Evolutionary conservation across 2,888 invertebrate genomes (phyloP).

Genomic region (Hyppa rectilinea): DNA sequence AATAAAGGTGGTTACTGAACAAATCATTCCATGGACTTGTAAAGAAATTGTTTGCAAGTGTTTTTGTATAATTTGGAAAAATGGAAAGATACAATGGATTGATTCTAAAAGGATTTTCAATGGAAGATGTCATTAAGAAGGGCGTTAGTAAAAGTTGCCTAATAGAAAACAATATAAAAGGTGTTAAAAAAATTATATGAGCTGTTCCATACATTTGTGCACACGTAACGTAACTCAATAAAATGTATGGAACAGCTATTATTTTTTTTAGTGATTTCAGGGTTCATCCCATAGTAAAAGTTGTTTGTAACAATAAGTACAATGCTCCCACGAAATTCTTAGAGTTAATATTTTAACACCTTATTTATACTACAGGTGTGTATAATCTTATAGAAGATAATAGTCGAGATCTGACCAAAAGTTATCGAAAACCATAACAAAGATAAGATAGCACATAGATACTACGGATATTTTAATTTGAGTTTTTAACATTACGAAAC

Average conservation of each 20-base stretch:
- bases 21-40: slow-evolving; percentile 70
- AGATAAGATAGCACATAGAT: slow-evolving; percentile 18
- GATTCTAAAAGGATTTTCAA: slow-evolving; percentile 35
- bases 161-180: neutral
- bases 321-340: too few species aligned
- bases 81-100: slow-evolving; percentile 67
- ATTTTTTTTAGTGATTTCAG: too few species aligned
- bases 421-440: neutral
- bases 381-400: neutral
- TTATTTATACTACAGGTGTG: neutral
- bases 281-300: too few species aligned
- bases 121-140: neutral
- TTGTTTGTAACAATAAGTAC: too few species aligned
- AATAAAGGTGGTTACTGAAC: slow-evolving; percentile 67
- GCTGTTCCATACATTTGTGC: too few species aligned
- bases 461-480: slow-evolving; percentile 16
- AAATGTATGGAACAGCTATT: too few species aligned
- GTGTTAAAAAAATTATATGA: too few species aligned
- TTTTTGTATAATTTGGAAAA: slow-evolving; percentile 70
- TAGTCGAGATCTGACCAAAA: neutral
- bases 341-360: too few species aligned
- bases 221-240: too few species aligned
- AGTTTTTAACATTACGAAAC: slow-evolving; percentile 45
- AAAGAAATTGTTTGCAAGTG: slow-evolving; percentile 75
- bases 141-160: neutral